phyloP scores from a whole-genome alignment of 2,888 invertebrate genomes.

The Erebia aethiops region DNA sequence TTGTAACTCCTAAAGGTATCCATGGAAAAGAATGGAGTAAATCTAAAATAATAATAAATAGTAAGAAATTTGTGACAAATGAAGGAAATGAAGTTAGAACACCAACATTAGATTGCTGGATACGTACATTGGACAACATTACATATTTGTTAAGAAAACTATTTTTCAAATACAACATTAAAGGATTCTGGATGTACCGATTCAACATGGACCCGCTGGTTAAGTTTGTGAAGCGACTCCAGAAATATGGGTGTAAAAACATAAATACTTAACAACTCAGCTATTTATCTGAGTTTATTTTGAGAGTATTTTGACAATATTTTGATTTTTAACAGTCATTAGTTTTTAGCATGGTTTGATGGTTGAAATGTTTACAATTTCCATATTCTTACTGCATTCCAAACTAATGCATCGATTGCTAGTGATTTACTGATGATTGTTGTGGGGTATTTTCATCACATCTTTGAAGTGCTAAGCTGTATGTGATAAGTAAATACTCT shows the following conservation, averaged over 20 bases:
- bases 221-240: background rate
- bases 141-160: background rate
- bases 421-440: too few species aligned
- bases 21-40: background rate
- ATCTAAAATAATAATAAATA: background rate
- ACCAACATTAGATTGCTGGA: background rate
- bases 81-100: background rate
- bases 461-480: too few species aligned
- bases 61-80: background rate
- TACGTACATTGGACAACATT: background rate
- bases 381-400: too few species aligned
- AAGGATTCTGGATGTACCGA: background rate
- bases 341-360: too few species aligned
- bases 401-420: too few species aligned
- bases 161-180: background rate
- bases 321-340: background rate
- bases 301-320: too few species aligned
- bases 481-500: too few species aligned
- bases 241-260: background rate
- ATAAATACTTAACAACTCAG: background rate
- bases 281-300: too few species aligned
- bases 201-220: background rate
- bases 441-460: too few species aligned
- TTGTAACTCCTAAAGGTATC: background rate
- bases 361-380: too few species aligned